A percentile compares a stretch with the other conserved stretches of the same genome.
Evolutionary conservation across 2,797 vertebrate genomes (phyloP).

Genomic region (Epinephelus malabaricus): DNA sequence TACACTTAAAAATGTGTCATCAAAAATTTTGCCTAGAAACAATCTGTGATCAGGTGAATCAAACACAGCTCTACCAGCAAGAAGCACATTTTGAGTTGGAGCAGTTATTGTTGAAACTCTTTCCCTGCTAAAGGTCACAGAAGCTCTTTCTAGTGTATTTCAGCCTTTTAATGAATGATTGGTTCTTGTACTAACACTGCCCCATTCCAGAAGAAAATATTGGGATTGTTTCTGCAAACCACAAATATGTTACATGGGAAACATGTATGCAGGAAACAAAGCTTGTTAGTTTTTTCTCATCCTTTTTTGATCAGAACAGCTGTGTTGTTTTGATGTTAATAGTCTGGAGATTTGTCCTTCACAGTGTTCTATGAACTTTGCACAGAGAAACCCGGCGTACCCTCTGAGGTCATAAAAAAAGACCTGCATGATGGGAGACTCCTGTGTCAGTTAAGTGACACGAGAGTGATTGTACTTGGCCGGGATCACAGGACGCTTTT

Average conservation of each 20-base stretch:
- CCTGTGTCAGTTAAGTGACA: constrained; percentile 15
- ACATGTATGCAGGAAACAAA: too few relatives aligned
- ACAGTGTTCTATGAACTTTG: constrained; percentile 44
- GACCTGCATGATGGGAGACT: constrained; percentile 4
- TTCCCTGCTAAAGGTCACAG: not conserved
- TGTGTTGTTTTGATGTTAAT: constrained; percentile 1
- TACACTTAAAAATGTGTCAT: not conserved
- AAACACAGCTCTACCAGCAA: not conserved
- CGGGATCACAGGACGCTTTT: constrained; percentile 44
- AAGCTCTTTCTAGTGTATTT: not conserved
- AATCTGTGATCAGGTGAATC: not conserved
- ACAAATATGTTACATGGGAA: too few relatives aligned
- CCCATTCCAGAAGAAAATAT: too few relatives aligned
- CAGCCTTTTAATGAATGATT: not conserved
- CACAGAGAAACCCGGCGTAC: constrained; percentile 24
- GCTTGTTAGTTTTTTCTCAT: not conserved
- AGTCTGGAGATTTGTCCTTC: constrained; percentile 20
- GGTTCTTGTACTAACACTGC: not conserved
- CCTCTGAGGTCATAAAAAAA: not conserved
- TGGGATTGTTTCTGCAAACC: too few relatives aligned
- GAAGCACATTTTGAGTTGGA: not conserved
- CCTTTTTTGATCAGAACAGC: not conserved
- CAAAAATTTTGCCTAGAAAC: not conserved
- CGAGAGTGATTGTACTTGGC: constrained; percentile 3
- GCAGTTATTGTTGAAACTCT: not conserved